These are phyloP conservation scores for Nowickia ferox DNA, from an alignment of 2,888 invertebrate genomes.

Conservation along the genomic window DNA sequence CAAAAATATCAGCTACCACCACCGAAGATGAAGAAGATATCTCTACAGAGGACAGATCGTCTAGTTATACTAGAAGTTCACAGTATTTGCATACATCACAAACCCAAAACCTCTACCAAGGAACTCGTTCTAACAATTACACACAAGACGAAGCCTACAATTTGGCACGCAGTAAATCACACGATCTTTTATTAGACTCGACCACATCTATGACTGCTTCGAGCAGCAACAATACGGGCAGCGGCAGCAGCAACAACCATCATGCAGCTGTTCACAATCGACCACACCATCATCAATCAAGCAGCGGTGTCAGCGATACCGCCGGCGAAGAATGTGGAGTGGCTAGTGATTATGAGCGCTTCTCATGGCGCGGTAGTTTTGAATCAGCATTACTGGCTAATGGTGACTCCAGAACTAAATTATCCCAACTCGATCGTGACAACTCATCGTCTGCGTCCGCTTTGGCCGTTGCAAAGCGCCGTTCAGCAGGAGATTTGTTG, in stretches of 20 bases:
- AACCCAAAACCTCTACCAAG: conserved; percentile 76
- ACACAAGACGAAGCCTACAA: conserved; percentile 79
- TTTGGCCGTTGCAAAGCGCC: conserved; percentile 88
- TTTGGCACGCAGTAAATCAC: conserved; percentile 91
- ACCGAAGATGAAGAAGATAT: conserved; percentile 83
- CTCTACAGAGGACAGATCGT: conserved; percentile 44
- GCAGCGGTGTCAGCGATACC: conserved; percentile 84
- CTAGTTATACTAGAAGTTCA: conserved; percentile 77
- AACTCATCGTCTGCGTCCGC: conserved; percentile 87
- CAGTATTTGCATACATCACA: conserved; percentile 65
- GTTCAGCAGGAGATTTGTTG: conserved; percentile 92
- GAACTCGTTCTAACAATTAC: conserved; percentile 66
- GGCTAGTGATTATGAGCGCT: conserved; percentile 93
- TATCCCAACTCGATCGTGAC: conserved; percentile 87
- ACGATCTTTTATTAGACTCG: conserved; percentile 89
- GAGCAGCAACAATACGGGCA: conserved; percentile 62
- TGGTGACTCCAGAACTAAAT: conserved; percentile 92
- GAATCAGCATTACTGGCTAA: conserved; percentile 93
- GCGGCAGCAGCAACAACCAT: conserved; percentile 56
- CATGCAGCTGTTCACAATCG: conserved; percentile 73
- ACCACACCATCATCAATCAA: conserved; percentile 83
- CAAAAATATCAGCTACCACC: conserved; percentile 84
- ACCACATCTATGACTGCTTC: conserved; percentile 70
- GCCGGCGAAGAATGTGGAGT: conserved; percentile 86
- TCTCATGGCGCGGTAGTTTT: conserved; percentile 96